Base-by-base conservation (phyloP, 2,888 invertebrate genomes). In the Seira musarum region DNA sequence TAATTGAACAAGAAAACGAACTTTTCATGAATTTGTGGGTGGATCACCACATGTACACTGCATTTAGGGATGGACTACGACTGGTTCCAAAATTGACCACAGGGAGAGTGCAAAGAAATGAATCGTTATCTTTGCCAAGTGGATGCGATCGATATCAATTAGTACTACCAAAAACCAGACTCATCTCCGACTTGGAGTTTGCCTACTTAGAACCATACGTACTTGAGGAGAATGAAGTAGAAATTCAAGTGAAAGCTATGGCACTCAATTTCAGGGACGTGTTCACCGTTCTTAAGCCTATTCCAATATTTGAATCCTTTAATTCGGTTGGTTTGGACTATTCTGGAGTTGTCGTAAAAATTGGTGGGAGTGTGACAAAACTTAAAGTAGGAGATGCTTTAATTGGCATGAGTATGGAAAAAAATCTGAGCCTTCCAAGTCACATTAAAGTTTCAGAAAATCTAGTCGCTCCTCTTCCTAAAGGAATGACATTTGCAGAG, bases 191-290 rank as follows among this genome's bases (percentile, higher is more conserved):
- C 35, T 35, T 80, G 8, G 57, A 67, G 15, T 80, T 80, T 67
- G 70, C 25, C 6, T 17, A 53, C 0, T 19, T 75, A 3, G 49
- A 35, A 21, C 40, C 53, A 5, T 72, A 13, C 24, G 15, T 6
- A 0, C 21, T 82, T 17, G 24, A 35, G 10, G 57, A 49, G 0
- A 35, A 70, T 10, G 78, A 79, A 15, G 49, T 82, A 24, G 82
- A 82, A 57, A 61, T 82, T 0, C 53, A 72, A 15, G 60, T 79
- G 0, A 79, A 76, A 57, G 69, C 79, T 0, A 25, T 22, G 10
- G 75, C 70, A 17, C 24, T 82, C 6, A 82, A 82, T 21, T 82
- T 79, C 25, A 53, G 71, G 5, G 82, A 82, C 22, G 64, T 82
- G 0, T 76, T 82, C n/a, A 57, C 79, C 1, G 76, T 82, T 1